Base-by-base conservation (phyloP, 2,113 vertebrate genomes). In the Origma solitaria region DNA sequence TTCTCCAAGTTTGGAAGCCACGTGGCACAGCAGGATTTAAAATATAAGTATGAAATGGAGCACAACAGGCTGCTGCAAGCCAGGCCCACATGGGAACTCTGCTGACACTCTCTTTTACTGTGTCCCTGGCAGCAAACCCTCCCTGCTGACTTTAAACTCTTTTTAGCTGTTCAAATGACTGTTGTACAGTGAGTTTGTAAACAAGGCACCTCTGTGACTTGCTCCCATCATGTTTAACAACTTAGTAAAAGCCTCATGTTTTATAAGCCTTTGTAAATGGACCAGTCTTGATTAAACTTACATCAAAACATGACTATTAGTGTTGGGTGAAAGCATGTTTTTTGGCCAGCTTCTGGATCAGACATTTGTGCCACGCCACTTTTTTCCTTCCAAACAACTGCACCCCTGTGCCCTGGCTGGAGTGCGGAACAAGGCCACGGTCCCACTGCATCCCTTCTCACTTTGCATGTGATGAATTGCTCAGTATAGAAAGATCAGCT, bases 1-100 rank as follows among this genome's bases (percentile, higher is more conserved):
- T 83, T 31, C 45, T 42, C 76, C 0, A 1, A 60, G 35, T 70
- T 58, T 54, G 65, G 70, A 83, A 86, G 38, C 5, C 42, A 33
- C 2, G 0, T 33, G 45, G 58, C 23, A 54, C 0, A 0, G 50
- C 54, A 62, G 30, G 22, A 44, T 17, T 86, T 62, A 47, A 86
- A 90, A 77, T 25, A 11, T 30, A 81, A 76, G 42, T 42, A 84
- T 0, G 2, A 64, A 91, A 86, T 3, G 11, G 9, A 86, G 49
- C n/a, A 75, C 2, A 6, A 62, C 25, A 88, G 51, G 47, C 51
- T 77, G 50, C 71, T 77, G 7, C 31, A 90, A 88, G 31, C 33
- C 31, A 81, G 60, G 53, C 30, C 60, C 42, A 28, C 30, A 15
- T 4, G 33, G 54, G 64, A 73, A 49, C 47, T 49, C 35, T 65